Evolutionary conservation across 2,888 invertebrate genomes (phyloP).

Genomic region (Leucophenga maculata): DNA sequence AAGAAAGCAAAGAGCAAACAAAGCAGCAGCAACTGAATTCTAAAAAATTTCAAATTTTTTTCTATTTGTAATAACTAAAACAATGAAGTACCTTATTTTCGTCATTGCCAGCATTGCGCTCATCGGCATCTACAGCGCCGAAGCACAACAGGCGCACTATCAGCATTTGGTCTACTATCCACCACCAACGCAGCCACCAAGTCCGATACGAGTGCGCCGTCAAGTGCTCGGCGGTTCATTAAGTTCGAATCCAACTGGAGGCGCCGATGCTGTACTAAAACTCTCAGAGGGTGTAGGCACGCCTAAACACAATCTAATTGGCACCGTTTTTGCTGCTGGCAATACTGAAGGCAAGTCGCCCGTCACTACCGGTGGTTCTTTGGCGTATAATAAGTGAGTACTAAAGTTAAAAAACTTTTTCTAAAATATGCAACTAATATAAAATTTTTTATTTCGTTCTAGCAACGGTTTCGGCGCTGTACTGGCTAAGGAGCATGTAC

Average conservation of each 20-base stretch:
- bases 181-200: constrained; percentile 39
- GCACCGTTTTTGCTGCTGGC: constrained; percentile 50
- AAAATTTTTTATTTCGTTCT: not conserved
- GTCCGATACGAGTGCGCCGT: constrained; percentile 50
- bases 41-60: not conserved
- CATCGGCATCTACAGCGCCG: constrained; percentile 37
- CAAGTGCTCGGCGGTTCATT: constrained; percentile 57
- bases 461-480: constrained; percentile 45
- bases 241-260: constrained; percentile 59
- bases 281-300: constrained; percentile 57
- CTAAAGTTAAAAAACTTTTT: not conserved
- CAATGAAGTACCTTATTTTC: constrained; percentile 5
- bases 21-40: not conserved
- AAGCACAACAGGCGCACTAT: not conserved
- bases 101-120: constrained; percentile 19
- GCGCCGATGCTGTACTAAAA: constrained; percentile 55
- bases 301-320: constrained; percentile 62
- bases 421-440: not conserved
- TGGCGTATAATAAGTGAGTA: constrained; percentile 48
- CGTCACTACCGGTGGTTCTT: constrained; percentile 43
- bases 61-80: not conserved
- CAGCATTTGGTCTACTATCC: constrained; percentile 21
- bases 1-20: not conserved
- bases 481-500: constrained; percentile 40
- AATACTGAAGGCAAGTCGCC: constrained; percentile 44